phyloP scores from a whole-genome alignment of 2,113 vertebrate species.

The Apteryx owenii region DNA sequence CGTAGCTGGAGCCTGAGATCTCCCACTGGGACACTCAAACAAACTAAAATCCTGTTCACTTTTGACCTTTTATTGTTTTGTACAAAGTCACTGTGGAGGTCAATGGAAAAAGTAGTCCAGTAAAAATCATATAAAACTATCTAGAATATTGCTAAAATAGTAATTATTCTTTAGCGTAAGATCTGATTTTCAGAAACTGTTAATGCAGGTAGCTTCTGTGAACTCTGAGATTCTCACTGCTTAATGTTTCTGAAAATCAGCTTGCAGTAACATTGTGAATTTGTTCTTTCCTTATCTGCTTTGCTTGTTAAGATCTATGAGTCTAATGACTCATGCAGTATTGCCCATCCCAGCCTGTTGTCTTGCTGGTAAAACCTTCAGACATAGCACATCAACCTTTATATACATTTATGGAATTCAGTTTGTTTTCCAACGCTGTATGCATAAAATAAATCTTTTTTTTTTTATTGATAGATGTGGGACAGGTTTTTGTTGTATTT shows the following conservation, averaged over 20 bases:
- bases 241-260: background rate
- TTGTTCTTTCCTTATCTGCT: background rate
- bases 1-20: background rate
- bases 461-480: background rate
- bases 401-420: background rate
- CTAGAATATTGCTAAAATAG: background rate
- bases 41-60: background rate
- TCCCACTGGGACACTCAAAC: accelerated
- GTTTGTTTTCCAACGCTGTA: background rate
- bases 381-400: background rate
- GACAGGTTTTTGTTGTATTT: background rate
- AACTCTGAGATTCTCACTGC: background rate
- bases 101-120: background rate
- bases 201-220: background rate
- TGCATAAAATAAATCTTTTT: background rate
- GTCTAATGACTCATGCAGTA: background rate
- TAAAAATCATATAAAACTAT: background rate
- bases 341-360: background rate
- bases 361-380: background rate
- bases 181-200: background rate
- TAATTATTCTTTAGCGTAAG: background rate
- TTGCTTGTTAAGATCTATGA: background rate
- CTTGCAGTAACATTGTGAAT: background rate
- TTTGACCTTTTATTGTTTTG: background rate
- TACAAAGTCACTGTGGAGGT: background rate